These are phyloP conservation scores for Euthynnus affinis DNA, from an alignment of 2,797 vertebrate species.

Conservation along the genomic window DNA sequence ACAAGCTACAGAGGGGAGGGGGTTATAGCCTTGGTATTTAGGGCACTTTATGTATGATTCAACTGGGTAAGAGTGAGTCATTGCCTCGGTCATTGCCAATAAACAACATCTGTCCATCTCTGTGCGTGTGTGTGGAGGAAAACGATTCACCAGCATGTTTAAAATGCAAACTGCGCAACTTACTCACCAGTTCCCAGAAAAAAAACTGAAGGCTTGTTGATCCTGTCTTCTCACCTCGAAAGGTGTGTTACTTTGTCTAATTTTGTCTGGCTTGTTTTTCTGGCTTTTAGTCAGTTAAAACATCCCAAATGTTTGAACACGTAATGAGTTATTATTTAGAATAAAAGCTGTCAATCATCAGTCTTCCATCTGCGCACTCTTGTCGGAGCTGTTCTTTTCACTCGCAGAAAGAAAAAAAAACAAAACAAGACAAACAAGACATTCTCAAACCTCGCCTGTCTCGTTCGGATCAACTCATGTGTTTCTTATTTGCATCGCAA, in stretches of 20 bases:
- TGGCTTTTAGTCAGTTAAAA: background rate
- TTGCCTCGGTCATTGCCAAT: background rate
- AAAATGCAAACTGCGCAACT: background rate
- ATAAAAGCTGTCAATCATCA: background rate
- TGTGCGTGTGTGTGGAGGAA: constrained; percentile 12
- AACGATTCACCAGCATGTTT: constrained; percentile 19
- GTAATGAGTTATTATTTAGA: background rate
- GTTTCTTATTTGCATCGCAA: constrained; percentile 7
- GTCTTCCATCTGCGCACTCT: background rate
- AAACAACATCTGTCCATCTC: constrained; percentile 57
- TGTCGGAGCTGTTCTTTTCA: background rate
- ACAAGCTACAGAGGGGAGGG: background rate
- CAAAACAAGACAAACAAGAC: background rate
- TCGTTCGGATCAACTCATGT: background rate
- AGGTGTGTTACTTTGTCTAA: constrained; percentile 19
- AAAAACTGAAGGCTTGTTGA: background rate
- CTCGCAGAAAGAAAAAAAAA: background rate
- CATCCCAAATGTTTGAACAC: background rate
- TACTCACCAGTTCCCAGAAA: background rate
- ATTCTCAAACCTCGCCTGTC: too few relatives aligned
- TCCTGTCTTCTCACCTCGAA: background rate
- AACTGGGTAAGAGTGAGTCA: constrained; percentile 54
- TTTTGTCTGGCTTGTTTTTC: constrained; percentile 31
- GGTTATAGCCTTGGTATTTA: constrained; percentile 22
- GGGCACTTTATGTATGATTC: constrained; percentile 62